These are phyloP conservation scores for Hypsopygia costalis DNA, from an alignment of 2,888 invertebrate genomes.

Conservation along the genomic window DNA sequence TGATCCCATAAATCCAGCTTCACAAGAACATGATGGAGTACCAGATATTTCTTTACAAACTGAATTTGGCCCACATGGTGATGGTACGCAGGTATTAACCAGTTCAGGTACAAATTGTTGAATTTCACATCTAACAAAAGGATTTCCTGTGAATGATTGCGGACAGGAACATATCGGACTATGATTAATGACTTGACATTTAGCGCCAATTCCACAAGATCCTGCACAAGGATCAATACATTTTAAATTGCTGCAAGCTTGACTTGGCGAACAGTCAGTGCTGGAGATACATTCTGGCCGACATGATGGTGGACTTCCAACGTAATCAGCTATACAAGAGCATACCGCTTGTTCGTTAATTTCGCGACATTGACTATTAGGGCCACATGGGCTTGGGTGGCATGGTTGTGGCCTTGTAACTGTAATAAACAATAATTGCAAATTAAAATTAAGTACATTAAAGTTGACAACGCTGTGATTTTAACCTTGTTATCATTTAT, in stretches of 20 bases:
- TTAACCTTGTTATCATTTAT: not conserved
- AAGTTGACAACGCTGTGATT: not conserved
- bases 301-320: constrained; percentile 89
- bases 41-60: constrained; percentile 85
- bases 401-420: constrained; percentile 54
- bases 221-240: constrained; percentile 91
- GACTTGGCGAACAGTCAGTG: constrained; percentile 86
- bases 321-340: constrained; percentile 85
- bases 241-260: constrained; percentile 89
- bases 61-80: constrained; percentile 90
- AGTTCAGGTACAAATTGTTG: constrained; percentile 70
- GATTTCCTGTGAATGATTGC: constrained; percentile 85
- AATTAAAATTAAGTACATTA: no score
- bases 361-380: constrained; percentile 88
- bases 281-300: constrained; percentile 88
- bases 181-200: constrained; percentile 89
- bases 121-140: constrained; percentile 84
- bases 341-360: constrained; percentile 87
- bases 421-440: constrained; percentile 31
- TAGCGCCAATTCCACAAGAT: constrained; percentile 88
- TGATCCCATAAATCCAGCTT: constrained; percentile 82
- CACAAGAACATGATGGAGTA: constrained; percentile 87
- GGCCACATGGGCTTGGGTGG: constrained; percentile 86
- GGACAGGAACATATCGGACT: constrained; percentile 90
- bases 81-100: constrained; percentile 86